phyloP scores from a whole-genome alignment of 2,797 vertebrate species.

The Parotocinclus haroldoi region DNA sequence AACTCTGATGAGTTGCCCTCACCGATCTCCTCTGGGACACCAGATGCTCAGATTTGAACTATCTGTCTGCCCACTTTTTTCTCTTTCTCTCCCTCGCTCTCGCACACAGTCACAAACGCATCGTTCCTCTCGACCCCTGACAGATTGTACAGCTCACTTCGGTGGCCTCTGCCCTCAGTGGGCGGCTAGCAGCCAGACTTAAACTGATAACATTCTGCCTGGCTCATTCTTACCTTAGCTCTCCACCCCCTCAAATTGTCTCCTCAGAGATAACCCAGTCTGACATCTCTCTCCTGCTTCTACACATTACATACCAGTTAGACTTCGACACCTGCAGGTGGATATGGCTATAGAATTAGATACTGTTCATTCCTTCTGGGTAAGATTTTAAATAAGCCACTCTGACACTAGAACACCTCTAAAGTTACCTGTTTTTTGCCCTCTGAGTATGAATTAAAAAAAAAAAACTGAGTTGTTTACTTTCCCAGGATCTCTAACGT shows the following conservation, averaged over 20 bases:
- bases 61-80: not conserved
- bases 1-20: constrained; percentile 27
- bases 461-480: too few relatives aligned
- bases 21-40: constrained; percentile 11
- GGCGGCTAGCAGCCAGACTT: constrained; percentile 23
- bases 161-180: constrained; percentile 31
- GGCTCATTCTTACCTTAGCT: constrained; percentile 1
- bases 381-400: too few relatives aligned
- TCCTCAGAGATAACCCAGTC: not conserved
- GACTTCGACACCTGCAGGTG: not conserved
- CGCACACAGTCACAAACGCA: not conserved
- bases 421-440: too few relatives aligned
- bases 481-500: too few relatives aligned
- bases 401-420: too few relatives aligned
- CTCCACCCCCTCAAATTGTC: constrained; percentile 17
- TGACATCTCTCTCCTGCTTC: not conserved
- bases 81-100: constrained; percentile 3
- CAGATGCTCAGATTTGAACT: constrained; percentile 23
- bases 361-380: too few relatives aligned
- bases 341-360: not conserved
- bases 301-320: not conserved
- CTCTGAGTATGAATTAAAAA: too few relatives aligned
- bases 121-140: constrained; percentile 2
- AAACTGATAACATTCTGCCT: constrained; percentile 26
- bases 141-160: constrained; percentile 35